Conservation (phyloP, 2,797 vertebrate species). For the Enoplosus armatus region DNA sequence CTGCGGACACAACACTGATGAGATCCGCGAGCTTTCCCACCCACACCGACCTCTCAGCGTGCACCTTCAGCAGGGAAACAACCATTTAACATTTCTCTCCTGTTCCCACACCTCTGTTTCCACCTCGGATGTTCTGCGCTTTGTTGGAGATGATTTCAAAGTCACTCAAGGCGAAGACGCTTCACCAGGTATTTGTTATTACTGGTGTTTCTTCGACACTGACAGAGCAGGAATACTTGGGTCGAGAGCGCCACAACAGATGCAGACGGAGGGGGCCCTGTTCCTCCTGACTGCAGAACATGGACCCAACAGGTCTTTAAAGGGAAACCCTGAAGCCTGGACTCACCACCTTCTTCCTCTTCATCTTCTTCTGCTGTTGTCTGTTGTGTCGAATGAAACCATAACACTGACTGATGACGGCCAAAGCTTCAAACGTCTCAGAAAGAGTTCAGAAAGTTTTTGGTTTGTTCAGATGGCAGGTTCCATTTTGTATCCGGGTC, state of each 20-base stretch:
- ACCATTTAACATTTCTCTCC: background rate
- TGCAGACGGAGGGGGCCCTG: background rate
- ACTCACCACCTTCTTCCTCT: too few relatives aligned
- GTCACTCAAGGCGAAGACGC: background rate
- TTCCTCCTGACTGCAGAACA: too few relatives aligned
- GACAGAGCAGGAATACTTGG: background rate
- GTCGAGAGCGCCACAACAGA: background rate
- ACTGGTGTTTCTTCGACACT: background rate
- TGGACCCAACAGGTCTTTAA: too few relatives aligned
- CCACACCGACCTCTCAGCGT: conserved; percentile 22
- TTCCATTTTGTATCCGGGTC: too few relatives aligned
- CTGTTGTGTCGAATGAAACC: background rate
- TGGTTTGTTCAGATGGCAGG: too few relatives aligned
- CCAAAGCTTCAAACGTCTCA: background rate
- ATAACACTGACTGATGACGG: background rate
- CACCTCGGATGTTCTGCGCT: background rate
- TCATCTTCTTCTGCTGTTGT: too few relatives aligned
- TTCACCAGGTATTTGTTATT: background rate
- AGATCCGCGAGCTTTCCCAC: background rate
- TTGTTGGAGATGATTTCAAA: conserved; percentile 12
- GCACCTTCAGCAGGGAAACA: background rate
- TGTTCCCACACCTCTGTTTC: conserved; percentile 17
- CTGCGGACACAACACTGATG: conserved; percentile 18
- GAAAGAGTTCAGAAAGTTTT: background rate
- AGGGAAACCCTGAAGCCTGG: too few relatives aligned